phyloP scores from a whole-genome alignment of 2,888 invertebrate genomes.

The Dasysyrphus tricinctus region DNA sequence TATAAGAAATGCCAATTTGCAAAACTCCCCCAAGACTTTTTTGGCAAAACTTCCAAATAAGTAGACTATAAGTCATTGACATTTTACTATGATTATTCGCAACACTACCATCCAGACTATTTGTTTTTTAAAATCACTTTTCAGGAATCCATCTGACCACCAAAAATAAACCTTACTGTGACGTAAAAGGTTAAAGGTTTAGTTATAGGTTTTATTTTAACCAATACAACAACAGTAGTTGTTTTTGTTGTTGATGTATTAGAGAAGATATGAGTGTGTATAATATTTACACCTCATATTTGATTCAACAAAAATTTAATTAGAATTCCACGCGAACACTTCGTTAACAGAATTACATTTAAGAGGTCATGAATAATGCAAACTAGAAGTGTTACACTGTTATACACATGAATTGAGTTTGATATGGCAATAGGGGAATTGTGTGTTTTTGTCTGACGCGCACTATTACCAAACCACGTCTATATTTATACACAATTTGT shows the following conservation, averaged over 20 bases:
- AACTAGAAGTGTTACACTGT: conserved; percentile 31
- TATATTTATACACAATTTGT: neutral
- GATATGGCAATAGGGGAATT: conserved; percentile 21
- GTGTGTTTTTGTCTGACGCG: conserved; percentile 12
- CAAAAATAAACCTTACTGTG: neutral
- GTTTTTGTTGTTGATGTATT: neutral
- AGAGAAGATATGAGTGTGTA: neutral
- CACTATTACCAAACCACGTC: neutral
- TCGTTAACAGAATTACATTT: conserved; percentile 61
- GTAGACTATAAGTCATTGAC: no score
- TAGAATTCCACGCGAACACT: conserved; percentile 72
- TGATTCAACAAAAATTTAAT: conserved; percentile 58
- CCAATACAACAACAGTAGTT: neutral
- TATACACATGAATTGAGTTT: conserved; percentile 9
- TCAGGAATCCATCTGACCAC: no score
- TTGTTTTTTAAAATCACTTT: no score
- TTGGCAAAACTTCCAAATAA: no score
- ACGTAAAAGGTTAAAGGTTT: neutral
- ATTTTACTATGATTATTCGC: no score
- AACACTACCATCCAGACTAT: no score
- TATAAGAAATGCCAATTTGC: no score
- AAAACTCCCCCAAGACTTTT: no score
- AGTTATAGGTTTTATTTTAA: neutral
- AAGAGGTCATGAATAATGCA: conserved; percentile 70
- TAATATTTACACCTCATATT: conserved; percentile 33